Evolutionary conservation across 1,140 invertebrate genomes (phyloP), one percentile per base, ranked within the genome.

Genomic region (Drosophila lacertosa): DNA sequence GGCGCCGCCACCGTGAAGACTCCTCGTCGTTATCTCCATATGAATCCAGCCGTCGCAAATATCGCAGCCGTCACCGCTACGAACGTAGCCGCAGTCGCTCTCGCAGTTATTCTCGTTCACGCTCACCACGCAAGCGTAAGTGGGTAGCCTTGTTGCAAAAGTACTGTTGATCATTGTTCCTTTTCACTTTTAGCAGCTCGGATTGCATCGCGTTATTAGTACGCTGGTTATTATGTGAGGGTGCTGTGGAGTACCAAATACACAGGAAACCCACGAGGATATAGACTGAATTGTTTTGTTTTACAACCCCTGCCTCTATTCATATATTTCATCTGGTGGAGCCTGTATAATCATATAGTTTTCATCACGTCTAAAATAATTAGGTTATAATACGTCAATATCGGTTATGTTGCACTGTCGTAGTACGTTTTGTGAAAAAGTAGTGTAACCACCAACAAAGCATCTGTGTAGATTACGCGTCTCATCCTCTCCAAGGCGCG

Each of bases 71-170:
- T 29, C n/a, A 63, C 33, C 83, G 74, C 18, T 53, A 67, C 4
- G 60, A 44, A 5, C 80, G 68, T 15, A 59, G 72, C 39, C 24
- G 47, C 9, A 57, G 53, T 32, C 42, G 44, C 42, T 68, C 66
- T 45, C 76, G 55, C 4, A 86, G 73, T 26, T 63, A 48, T 15
- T 67, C 84, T 3, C 81, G 81, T 42, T 70, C 82, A 0, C 80
- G 75, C 18, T 53, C 66, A 29, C 70, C 64, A 18, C 74, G 74
- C 33, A 77, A 59, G 39, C 22, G 78, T 76, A 77, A 84, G 64
- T 70, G 4, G 6, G 3, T 22, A n/a, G 2, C 45, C 1, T 6
- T 2, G 15, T 22, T 35, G 0, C 0, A 9, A 39, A 0, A 13
- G 0, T 0, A 16, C 2, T 11, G 22, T 11, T 13, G 18, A 18